phyloP scores from a whole-genome alignment of 2,797 vertebrate genomes.

The Ptychobarbus kaznakovi region DNA sequence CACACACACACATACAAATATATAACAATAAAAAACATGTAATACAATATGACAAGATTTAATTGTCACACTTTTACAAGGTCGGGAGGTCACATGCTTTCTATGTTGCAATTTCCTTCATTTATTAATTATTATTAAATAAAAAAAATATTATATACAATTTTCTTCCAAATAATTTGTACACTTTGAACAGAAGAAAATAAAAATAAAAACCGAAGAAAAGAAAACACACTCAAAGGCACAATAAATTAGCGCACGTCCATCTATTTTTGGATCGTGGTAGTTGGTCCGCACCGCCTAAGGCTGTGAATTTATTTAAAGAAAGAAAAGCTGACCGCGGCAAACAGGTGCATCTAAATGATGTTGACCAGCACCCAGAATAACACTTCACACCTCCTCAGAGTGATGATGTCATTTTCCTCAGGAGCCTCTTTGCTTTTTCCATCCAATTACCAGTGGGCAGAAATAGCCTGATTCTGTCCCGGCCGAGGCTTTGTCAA shows the following conservation, averaged over 20 bases:
- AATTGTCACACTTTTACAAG: neutral
- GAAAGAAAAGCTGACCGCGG: slow-evolving; percentile 52
- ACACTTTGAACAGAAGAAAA: neutral
- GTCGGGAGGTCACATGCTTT: neutral
- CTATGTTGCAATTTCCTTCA: neutral
- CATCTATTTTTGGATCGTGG: neutral
- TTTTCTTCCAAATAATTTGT: neutral
- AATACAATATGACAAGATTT: neutral
- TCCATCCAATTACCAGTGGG: slow-evolving; percentile 57
- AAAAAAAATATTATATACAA: neutral
- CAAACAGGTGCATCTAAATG: slow-evolving; percentile 57
- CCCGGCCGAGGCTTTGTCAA: slow-evolving; percentile 47
- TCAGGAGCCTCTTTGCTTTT: slow-evolving; percentile 54
- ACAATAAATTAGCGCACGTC: neutral
- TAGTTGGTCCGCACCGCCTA: neutral
- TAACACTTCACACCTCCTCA: slow-evolving; percentile 52
- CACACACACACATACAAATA: too few relatives aligned
- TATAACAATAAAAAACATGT: neutral
- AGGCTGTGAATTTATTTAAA: slow-evolving; percentile 43
- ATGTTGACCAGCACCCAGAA: slow-evolving; percentile 55
- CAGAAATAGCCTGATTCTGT: slow-evolving; percentile 55
- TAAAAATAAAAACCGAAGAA: neutral
- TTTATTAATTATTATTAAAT: neutral
- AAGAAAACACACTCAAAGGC: neutral
- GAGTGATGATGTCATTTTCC: slow-evolving; percentile 54